Evolutionary conservation across 2,113 vertebrate genomes (phyloP).

Genomic region (Tricholaema leucomelas): DNA sequence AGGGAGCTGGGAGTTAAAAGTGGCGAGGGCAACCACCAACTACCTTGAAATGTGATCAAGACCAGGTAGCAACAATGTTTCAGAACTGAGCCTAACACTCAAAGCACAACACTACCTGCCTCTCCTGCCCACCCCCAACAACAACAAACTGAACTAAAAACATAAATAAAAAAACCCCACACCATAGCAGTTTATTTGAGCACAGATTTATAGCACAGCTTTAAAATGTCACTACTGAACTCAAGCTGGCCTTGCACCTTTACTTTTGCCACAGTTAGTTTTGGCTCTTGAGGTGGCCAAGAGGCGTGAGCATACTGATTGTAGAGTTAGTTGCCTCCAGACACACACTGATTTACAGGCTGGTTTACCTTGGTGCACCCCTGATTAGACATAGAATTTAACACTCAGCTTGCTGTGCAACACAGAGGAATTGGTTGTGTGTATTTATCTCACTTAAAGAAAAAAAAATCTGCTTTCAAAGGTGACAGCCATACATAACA

Average conservation of each 20-base stretch:
- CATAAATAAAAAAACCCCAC: not conserved
- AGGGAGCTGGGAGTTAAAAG: not conserved
- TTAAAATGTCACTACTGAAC: not conserved
- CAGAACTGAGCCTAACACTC: not conserved
- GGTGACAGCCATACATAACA: not conserved
- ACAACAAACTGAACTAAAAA: no score
- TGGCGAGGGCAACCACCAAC: not conserved
- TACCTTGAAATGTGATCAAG: not conserved
- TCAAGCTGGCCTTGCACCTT: constrained; percentile 5
- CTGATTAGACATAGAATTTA: not conserved
- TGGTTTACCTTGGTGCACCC: not conserved
- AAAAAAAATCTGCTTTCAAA: not conserved
- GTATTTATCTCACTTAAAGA: not conserved
- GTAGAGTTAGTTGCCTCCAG: not conserved
- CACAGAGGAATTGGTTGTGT: not conserved
- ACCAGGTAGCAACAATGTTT: not conserved
- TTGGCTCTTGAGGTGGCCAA: not conserved
- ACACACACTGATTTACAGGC: not conserved
- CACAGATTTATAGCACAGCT: not conserved
- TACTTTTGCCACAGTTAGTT: not conserved
- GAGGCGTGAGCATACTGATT: not conserved
- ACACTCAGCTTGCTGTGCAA: not conserved
- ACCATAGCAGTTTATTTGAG: not conserved
- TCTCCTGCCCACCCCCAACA: no score
- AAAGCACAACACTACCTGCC: not conserved